Conservation (phyloP, 2,888 invertebrate species). For the Drosophila colorata region DNA sequence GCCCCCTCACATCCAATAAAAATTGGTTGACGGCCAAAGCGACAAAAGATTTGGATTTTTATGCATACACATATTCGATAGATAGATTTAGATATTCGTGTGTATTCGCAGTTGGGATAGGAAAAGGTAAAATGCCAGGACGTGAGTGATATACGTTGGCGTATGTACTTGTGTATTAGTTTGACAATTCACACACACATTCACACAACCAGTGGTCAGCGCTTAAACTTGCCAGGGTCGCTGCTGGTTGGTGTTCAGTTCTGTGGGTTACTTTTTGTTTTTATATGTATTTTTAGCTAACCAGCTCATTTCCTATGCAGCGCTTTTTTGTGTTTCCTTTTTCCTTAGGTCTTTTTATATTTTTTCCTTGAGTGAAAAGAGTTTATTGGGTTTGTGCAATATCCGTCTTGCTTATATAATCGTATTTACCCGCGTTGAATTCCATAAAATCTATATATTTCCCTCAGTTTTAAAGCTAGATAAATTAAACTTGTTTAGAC, state of each 20-base stretch:
- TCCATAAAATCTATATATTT: too few relatives aligned
- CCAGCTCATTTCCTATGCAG: slow-evolving; percentile 60
- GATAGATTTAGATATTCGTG: slow-evolving; percentile 29
- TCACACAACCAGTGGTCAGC: slow-evolving; percentile 29
- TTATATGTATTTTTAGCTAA: slow-evolving; percentile 64
- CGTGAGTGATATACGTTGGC: slow-evolving; percentile 27
- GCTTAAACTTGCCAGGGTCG: slow-evolving; percentile 40
- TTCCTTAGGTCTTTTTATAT: background rate
- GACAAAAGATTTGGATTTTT: slow-evolving; percentile 38
- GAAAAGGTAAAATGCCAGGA: slow-evolving; percentile 32
- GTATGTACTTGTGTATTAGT: slow-evolving; percentile 3
- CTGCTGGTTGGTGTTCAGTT: slow-evolving; percentile 10
- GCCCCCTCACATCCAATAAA: background rate
- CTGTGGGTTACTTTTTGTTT: slow-evolving; percentile 24
- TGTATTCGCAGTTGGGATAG: background rate
- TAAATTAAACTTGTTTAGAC: too few relatives aligned
- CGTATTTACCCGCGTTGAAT: too few relatives aligned
- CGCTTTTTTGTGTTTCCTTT: slow-evolving; percentile 23
- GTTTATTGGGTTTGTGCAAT: too few relatives aligned
- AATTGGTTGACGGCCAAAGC: slow-evolving; percentile 1
- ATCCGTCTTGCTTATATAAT: too few relatives aligned
- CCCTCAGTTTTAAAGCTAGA: too few relatives aligned
- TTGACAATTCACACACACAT: slow-evolving; percentile 3
- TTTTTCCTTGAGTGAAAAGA: background rate
- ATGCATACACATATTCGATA: slow-evolving; percentile 33